These are phyloP conservation scores for Gambusia affinis DNA, from an alignment of 2,113 vertebrate species.

Conservation along the genomic window DNA sequence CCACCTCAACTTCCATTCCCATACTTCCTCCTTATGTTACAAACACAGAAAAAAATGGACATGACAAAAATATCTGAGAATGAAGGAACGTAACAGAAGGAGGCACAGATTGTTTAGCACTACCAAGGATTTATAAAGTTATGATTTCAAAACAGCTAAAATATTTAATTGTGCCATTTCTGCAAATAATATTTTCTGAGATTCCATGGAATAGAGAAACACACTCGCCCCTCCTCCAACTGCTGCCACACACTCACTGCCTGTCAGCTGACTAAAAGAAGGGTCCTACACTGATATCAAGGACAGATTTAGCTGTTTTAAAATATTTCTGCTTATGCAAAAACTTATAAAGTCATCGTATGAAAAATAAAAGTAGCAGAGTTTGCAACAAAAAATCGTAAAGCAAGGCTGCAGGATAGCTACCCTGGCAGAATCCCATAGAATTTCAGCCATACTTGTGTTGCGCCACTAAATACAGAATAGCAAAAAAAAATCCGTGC, in stretches of 20 bases:
- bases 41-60: slow-evolving; percentile 31
- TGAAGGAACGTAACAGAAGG: slow-evolving; percentile 44
- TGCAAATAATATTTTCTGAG: background rate
- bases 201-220: background rate
- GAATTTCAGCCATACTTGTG: too few relatives aligned
- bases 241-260: background rate
- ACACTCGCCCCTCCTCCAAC: too few relatives aligned
- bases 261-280: background rate
- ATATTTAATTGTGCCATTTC: background rate
- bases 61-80: background rate
- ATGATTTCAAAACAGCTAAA: background rate
- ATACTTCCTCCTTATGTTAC: slow-evolving; percentile 63
- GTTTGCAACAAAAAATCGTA: too few relatives aligned
- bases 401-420: too few relatives aligned
- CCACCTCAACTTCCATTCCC: slow-evolving; percentile 71
- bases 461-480: too few relatives aligned
- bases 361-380: too few relatives aligned
- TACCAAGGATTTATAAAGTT: background rate
- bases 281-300: too few relatives aligned
- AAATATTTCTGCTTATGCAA: too few relatives aligned
- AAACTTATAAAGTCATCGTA: too few relatives aligned
- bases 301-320: too few relatives aligned
- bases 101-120: slow-evolving; percentile 13
- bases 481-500: too few relatives aligned
- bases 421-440: too few relatives aligned